Percentiles rank a stretch among this genome's conserved stretches.
Evolutionary conservation across 2,113 vertebrate genomes (phyloP).

Genomic region (Copsychus sechellarum): DNA sequence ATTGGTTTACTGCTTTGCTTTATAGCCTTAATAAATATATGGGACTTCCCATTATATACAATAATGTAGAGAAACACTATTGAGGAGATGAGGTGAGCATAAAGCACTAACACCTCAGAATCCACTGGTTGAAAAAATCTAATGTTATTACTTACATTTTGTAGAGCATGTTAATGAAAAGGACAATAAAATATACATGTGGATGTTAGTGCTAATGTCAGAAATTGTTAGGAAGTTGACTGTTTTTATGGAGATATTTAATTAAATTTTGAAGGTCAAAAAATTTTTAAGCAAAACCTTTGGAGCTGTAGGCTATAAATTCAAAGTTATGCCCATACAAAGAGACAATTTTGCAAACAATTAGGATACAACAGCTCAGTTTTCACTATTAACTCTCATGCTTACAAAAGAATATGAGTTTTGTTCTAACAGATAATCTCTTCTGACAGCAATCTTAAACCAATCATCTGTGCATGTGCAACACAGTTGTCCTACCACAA

Average conservation of each 20-base stretch:
- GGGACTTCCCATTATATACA: fast-evolving
- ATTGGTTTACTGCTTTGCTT: background rate
- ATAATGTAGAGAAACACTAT: background rate
- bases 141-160: background rate
- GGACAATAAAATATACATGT: background rate
- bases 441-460: background rate
- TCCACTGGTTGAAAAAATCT: fast-evolving
- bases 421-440: background rate
- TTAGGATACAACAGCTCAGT: background rate
- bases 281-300: background rate
- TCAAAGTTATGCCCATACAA: background rate
- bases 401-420: background rate
- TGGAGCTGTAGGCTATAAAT: background rate
- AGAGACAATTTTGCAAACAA: background rate
- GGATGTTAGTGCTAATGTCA: background rate
- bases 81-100: background rate
- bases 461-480: background rate
- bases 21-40: background rate
- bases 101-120: background rate
- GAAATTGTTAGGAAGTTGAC: background rate
- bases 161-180: background rate
- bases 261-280: background rate
- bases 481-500: background rate
- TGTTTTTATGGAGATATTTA: background rate
- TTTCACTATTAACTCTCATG: background rate